Base-by-base conservation (phyloP, 2,888 invertebrate species). In the Campoplex nolae region DNA sequence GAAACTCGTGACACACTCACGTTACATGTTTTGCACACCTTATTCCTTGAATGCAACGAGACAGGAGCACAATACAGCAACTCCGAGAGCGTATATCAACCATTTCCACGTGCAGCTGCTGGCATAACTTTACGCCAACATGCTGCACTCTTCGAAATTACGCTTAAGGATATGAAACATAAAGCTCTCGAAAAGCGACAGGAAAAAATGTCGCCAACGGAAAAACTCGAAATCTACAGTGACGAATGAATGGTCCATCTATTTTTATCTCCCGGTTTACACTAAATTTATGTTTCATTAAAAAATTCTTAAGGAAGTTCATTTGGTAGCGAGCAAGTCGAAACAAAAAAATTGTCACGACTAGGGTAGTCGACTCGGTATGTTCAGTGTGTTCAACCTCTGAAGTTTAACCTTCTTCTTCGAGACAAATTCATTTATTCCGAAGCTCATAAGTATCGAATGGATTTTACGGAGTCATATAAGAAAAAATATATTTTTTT, bases 61-160 rank as follows among this genome's bases (percentile, higher is more conserved):
- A 51, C 35, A 56, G 42, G 35, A 48, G 67, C 28, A 54, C 13
- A 62, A 78, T 74, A 68, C 7, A 75, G 76, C 54, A 28, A 78
- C 35, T 11, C 32, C 56, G 28, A 18, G 70, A 70, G 76, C 71
- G 79, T 76, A 71, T 51, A 71, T 51, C 67, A 58, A 58, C 75
- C 83, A 77, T 83, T 79, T 80, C 79, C 80, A 73, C 70, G 35
- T 70, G 38, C 48, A 35, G 45, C 32, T 23, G 38, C 38, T 38
- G 3, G 38, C 51, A 48, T 71, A 74, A 32, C 67, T 38, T 23
- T 6, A 38, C 51, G 51, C 8, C 68, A 28, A 38, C 68, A 71
- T 32, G 18, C 28, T 28, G 83, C 83, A 86, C 86, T 83, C 42
- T 83, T 80, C 76, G 67, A 83, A 83, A 83, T 86, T 80, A 71